Percentiles rank a stretch among this genome's conserved stretches.
These are phyloP conservation scores for Calyptomena viridis DNA, from an alignment of 2,113 vertebrate genomes.

Conservation along the genomic window DNA sequence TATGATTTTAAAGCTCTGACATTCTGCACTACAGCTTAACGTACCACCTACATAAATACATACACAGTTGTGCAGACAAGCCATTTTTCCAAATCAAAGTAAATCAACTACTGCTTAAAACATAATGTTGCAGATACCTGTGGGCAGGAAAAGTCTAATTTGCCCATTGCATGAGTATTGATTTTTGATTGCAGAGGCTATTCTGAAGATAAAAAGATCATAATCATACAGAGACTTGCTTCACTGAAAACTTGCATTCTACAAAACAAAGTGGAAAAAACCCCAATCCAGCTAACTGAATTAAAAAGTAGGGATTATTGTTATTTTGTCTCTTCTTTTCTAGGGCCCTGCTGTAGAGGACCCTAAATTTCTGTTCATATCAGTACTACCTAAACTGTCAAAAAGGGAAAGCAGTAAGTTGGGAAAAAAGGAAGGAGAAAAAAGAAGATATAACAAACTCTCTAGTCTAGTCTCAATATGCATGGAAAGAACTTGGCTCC, in stretches of 20 bases:
- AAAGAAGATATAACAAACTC: background rate
- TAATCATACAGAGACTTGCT: slow-evolving; percentile 20
- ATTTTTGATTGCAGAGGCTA: slow-evolving; percentile 65
- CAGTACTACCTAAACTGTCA: background rate
- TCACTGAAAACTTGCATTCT: slow-evolving; percentile 5
- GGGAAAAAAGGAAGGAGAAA: background rate
- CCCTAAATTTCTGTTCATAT: background rate
- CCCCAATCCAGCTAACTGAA: background rate
- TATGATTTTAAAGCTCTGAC: slow-evolving; percentile 24
- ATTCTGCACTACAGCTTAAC: slow-evolving; percentile 17
- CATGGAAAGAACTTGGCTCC: background rate
- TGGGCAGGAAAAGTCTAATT: slow-evolving; percentile 36
- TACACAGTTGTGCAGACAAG: slow-evolving; percentile 2
- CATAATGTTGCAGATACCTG: background rate
- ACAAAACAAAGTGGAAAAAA: background rate
- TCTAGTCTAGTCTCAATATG: background rate
- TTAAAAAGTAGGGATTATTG: background rate
- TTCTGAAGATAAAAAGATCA: slow-evolving; percentile 40
- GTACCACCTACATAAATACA: slow-evolving; percentile 19
- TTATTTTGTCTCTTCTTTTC: background rate
- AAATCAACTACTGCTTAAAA: slow-evolving; percentile 57
- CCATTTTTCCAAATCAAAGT: slow-evolving; percentile 56
- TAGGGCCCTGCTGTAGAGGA: background rate
- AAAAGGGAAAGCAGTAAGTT: background rate
- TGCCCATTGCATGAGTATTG: slow-evolving; percentile 31